Evolutionary conservation across 2,113 vertebrate species (phyloP).

Genomic region (Dendropsophus ebraccatus): DNA sequence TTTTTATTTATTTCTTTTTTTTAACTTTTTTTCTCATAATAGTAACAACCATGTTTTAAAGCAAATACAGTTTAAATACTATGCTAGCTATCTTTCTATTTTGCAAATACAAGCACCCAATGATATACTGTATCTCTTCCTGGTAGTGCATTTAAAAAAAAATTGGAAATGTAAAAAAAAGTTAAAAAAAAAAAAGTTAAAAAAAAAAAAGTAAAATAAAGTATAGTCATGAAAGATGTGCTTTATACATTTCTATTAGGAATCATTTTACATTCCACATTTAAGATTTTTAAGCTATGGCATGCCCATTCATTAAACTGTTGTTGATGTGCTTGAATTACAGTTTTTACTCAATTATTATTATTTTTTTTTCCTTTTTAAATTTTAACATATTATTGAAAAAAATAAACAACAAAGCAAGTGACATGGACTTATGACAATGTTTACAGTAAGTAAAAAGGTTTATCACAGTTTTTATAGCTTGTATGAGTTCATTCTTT

Average conservation of each 20-base stretch:
- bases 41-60: constrained; percentile 58
- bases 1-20: constrained; percentile 53
- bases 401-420: constrained; percentile 65
- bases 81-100: constrained; percentile 18
- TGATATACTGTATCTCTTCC: constrained; percentile 45
- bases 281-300: constrained; percentile 70
- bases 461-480: constrained; percentile 89
- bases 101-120: constrained; percentile 40
- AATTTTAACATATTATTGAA: constrained; percentile 65
- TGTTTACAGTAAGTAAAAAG: constrained; percentile 81
- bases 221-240: constrained; percentile 59
- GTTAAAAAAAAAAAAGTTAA: constrained; percentile 59
- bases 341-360: constrained; percentile 60
- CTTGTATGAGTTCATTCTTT: constrained; percentile 77
- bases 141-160: constrained; percentile 61
- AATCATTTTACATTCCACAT: constrained; percentile 72
- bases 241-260: constrained; percentile 64
- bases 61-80: constrained; percentile 62
- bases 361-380: neutral
- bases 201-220: constrained; percentile 69
- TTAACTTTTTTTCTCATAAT: constrained; percentile 51
- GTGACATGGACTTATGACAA: constrained; percentile 73
- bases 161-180: constrained; percentile 61
- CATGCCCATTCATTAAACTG: constrained; percentile 69
- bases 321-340: constrained; percentile 65